Evolutionary conservation across 2,888 invertebrate genomes (phyloP), one percentile per base, ranked within the genome.

Genomic region (Lutraria lutraria): DNA sequence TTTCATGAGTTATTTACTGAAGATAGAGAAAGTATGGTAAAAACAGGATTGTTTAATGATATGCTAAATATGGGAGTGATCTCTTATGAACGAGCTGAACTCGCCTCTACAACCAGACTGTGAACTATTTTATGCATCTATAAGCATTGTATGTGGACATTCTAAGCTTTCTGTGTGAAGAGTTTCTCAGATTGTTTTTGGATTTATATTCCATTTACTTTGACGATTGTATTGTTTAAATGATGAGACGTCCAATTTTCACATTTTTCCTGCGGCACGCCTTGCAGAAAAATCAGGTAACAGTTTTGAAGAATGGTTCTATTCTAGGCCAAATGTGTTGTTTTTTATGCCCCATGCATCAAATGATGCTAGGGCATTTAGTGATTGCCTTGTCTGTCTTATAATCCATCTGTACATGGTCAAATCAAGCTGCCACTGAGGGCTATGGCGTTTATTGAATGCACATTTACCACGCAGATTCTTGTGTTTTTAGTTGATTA

Each of bases 271-370:
- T 76, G 13, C 31, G 34, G 25, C 76, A 76, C 25, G 34, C 76
- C 13, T 76, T 76, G 34, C 76, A 76, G 76, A 76, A 76, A 25
- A 31, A 76, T 25, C 76, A 76, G 76, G 76, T 76, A 76, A 34
- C 19, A 19, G 12, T 43, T 2, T 43, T 43, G 43, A 43, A 43
- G 8, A n/a, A n/a, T n/a, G n/a, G n/a, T n/a, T n/a, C n/a, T n/a
- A n/a, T 43, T 2, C 43, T 43, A 4, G 2, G n/a, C 25, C 63
- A 10, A 12, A 68, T 68, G 25, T 25, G n/a, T 63, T 68, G 25
- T 12, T 68, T n/a, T 25, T 25, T 68, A 25, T 25, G 19, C 63
- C 13, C 25, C 6, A 63, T 63, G 63, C 21, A n/a, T 12, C 53
- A 53, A n/a, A 56, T 56, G 56, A 1, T 29, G 72, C 13, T 72